Evolutionary conservation across 2,888 invertebrate species (phyloP).

Genomic region (Cheiracanthium punctorium): DNA sequence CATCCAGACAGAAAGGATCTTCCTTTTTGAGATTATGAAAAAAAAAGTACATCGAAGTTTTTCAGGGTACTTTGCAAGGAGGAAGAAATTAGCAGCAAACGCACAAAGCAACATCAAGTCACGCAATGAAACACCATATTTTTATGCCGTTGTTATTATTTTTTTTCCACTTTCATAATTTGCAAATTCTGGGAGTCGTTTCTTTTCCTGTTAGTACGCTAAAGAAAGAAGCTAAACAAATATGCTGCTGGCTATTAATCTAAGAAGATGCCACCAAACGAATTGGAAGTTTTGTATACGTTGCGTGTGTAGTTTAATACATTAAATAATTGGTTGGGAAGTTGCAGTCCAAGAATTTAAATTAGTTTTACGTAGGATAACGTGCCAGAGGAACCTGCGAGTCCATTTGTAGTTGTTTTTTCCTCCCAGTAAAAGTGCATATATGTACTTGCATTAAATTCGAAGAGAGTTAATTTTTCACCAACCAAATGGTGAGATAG

Average conservation of each 20-base stretch:
- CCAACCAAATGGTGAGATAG: not conserved
- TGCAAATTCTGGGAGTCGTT: not conserved
- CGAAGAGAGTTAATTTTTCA: constrained; percentile 30
- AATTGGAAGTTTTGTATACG: not conserved
- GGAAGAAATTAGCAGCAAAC: not conserved
- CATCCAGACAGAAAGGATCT: not conserved
- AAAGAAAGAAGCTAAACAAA: not conserved
- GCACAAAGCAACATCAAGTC: not conserved
- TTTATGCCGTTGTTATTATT: not conserved
- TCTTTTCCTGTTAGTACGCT: not conserved
- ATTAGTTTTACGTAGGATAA: constrained; percentile 50
- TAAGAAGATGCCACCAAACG: not conserved
- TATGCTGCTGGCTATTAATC: constrained; percentile 16
- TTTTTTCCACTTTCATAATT: not conserved
- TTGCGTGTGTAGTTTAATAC: constrained; percentile 56
- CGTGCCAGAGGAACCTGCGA: constrained; percentile 53
- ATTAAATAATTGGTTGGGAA: constrained; percentile 60
- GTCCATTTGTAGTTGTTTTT: constrained; percentile 34
- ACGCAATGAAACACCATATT: not conserved
- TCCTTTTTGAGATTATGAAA: too few relatives aligned
- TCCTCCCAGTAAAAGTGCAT: not conserved
- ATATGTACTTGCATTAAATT: constrained; percentile 28
- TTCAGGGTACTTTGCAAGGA: not conserved
- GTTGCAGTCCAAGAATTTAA: constrained; percentile 59
- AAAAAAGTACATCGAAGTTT: not conserved